phyloP scores from a whole-genome alignment of 2,797 vertebrate genomes.

The Rhinella marina region DNA sequence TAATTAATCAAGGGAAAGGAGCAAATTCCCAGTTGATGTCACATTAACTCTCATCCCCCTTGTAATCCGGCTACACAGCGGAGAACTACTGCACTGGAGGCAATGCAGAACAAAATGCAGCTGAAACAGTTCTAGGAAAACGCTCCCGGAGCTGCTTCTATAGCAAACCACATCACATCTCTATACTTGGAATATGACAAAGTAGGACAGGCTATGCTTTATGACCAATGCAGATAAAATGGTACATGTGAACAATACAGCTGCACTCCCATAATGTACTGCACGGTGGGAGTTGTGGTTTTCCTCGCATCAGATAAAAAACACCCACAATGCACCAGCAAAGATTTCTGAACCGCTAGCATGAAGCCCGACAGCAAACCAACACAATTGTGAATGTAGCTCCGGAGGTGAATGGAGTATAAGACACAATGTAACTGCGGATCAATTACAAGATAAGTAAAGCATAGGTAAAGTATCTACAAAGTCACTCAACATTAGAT shows the following conservation, averaged over 20 bases:
- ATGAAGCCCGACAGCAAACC: neutral
- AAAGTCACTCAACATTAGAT: neutral
- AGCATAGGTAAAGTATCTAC: neutral
- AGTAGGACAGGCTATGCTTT: neutral
- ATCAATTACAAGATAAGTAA: neutral
- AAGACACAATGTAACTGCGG: neutral
- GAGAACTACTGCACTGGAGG: neutral
- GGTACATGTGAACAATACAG: no score
- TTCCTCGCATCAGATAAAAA: neutral
- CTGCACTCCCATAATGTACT: neutral
- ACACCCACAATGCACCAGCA: neutral
- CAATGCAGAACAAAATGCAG: neutral
- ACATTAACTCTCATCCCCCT: neutral
- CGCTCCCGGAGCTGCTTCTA: neutral
- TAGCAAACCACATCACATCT: no score
- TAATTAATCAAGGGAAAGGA: neutral
- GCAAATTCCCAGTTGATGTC: neutral
- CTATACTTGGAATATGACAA: no score
- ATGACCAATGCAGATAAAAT: neutral
- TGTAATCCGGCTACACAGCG: neutral
- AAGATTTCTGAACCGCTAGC: no score
- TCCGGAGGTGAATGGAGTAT: neutral
- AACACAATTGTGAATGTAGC: neutral
- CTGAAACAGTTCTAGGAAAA: neutral
- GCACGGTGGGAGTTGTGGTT: neutral